Percentiles rank a stretch among this genome's conserved stretches.
These are phyloP conservation scores for Leptinotarsa juncta DNA, from an alignment of 2,888 invertebrate genomes.

Conservation along the genomic window DNA sequence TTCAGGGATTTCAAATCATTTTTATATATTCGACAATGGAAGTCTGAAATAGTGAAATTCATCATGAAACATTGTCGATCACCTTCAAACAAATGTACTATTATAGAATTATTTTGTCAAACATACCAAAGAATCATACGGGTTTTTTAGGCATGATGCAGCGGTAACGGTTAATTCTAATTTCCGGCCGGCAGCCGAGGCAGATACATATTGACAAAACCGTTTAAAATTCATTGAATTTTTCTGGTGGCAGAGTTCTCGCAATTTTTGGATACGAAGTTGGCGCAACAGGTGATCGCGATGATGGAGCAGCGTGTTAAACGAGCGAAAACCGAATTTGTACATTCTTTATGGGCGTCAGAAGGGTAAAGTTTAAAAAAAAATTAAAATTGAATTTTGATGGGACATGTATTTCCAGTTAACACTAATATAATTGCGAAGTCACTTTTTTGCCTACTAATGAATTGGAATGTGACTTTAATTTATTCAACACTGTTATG, in stretches of 20 bases:
- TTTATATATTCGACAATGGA: too few species aligned
- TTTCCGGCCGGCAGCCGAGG: slow-evolving; percentile 7
- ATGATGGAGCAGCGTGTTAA: slow-evolving; percentile 41
- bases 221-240: slow-evolving; percentile 63
- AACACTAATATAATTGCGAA: too few species aligned
- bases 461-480: too few species aligned
- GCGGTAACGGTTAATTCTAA: neutral
- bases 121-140: neutral
- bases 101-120: too few species aligned
- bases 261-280: slow-evolving; percentile 35
- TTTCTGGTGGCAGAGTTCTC: slow-evolving; percentile 53
- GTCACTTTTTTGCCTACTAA: too few species aligned
- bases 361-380: neutral
- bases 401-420: too few species aligned
- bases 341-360: slow-evolving; percentile 28
- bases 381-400: too few species aligned
- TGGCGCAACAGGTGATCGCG: slow-evolving; percentile 39
- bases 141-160: neutral
- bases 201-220: slow-evolving; percentile 43
- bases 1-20: too few species aligned
- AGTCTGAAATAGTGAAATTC: too few species aligned
- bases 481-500: too few species aligned
- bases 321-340: slow-evolving; percentile 35
- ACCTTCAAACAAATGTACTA: too few species aligned
- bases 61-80: too few species aligned